A percentile compares a stretch with the other conserved stretches of the same genome.
Conservation (phyloP, 1,140 invertebrate genomes). For the Eriosoma lanigerum region DNA sequence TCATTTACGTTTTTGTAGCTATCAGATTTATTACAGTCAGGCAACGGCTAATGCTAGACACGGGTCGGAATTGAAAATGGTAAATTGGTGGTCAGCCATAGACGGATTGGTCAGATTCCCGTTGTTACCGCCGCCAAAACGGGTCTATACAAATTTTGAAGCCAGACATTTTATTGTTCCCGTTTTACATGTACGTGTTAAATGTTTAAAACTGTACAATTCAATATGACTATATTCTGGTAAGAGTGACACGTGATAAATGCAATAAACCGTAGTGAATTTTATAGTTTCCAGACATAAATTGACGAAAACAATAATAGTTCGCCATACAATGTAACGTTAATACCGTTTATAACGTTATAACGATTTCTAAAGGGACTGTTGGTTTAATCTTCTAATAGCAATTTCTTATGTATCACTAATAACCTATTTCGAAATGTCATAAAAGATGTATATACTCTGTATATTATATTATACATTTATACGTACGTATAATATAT, state of each 20-base stretch:
- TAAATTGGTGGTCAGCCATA: constrained; percentile 69
- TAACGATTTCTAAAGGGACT: too few species aligned
- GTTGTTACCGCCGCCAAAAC: constrained; percentile 63
- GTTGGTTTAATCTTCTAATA: too few species aligned
- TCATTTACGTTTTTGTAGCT: too few species aligned
- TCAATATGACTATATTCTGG: too few species aligned
- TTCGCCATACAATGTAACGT: too few species aligned
- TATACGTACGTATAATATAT: too few species aligned
- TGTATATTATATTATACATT: too few species aligned
- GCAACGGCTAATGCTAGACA: constrained; percentile 62
- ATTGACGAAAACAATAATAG: background rate
- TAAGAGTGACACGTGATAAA: background rate
- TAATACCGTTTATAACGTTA: too few species aligned
- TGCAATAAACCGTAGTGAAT: background rate
- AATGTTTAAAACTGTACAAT: constrained; percentile 1
- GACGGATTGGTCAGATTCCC: constrained; percentile 65
- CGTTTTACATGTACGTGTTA: constrained; percentile 65
- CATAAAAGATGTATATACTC: too few species aligned
- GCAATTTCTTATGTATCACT: too few species aligned
- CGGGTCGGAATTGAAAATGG: constrained; percentile 61
- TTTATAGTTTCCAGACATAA: background rate
- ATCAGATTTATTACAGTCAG: constrained; percentile 70
- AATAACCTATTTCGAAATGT: too few species aligned
- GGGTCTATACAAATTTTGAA: constrained; percentile 66
- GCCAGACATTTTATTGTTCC: constrained; percentile 66